Percentiles rank a stretch among this genome's conserved stretches.
Evolutionary conservation across 2,888 invertebrate genomes (phyloP).

Genomic region (Drosophila mimetica): DNA sequence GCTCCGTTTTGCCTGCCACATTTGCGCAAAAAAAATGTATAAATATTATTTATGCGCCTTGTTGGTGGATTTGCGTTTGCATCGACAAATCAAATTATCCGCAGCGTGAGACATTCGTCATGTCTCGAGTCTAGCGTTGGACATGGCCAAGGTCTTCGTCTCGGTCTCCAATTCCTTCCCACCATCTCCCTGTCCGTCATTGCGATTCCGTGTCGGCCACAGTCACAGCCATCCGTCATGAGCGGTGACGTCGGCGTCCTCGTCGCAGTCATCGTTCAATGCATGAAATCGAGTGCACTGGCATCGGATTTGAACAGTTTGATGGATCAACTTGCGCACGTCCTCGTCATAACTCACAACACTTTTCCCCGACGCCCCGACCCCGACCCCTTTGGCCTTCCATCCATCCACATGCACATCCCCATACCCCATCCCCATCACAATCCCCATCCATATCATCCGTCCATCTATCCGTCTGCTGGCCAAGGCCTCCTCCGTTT

Average conservation of each 20-base stretch:
- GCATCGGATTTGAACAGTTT: slow-evolving; percentile 77
- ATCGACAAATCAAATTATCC: slow-evolving; percentile 70
- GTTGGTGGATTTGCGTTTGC: slow-evolving; percentile 41
- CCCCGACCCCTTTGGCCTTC: slow-evolving; percentile 13
- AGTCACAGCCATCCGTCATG: slow-evolving; percentile 75
- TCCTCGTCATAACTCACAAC: slow-evolving; percentile 77
- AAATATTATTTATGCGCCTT: slow-evolving; percentile 26
- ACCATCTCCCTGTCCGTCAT: slow-evolving; percentile 57
- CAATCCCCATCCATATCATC: slow-evolving; percentile 12
- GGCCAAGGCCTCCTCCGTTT: slow-evolving; percentile 61
- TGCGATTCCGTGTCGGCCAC: slow-evolving; percentile 61
- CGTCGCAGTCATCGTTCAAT: slow-evolving; percentile 46
- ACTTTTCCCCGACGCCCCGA: slow-evolving; percentile 48
- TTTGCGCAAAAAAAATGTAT: slow-evolving; percentile 7
- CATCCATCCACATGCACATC: background rate
- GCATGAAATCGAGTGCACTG: slow-evolving; percentile 62
- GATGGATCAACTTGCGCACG: slow-evolving; percentile 79
- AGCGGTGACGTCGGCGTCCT: slow-evolving; percentile 60
- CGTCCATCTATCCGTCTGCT: slow-evolving; percentile 11
- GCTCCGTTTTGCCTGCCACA: slow-evolving; percentile 10
- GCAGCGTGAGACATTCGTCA: slow-evolving; percentile 69
- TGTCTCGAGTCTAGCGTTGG: slow-evolving; percentile 40
- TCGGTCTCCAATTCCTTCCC: slow-evolving; percentile 12
- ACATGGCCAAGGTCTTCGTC: slow-evolving; percentile 33
- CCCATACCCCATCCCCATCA: slow-evolving; percentile 11